Conservation (phyloP, 2,113 vertebrate species). For the Tympanuchus pallidicinctus region DNA sequence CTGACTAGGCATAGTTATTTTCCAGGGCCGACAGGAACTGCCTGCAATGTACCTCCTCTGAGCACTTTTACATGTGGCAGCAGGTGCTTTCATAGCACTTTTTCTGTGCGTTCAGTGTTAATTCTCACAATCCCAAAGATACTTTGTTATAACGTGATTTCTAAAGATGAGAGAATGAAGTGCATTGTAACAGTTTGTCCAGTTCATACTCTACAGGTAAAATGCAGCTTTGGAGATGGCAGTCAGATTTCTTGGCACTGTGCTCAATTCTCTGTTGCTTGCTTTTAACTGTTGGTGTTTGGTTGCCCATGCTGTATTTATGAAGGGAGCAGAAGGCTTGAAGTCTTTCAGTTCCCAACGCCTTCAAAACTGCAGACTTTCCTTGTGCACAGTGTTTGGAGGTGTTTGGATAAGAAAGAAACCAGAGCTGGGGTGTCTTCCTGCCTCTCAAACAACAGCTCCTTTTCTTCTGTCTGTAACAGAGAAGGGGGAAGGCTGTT, state of each 20-base stretch:
- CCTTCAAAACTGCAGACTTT: not conserved
- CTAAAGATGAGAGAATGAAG: not conserved
- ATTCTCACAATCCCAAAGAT: not conserved
- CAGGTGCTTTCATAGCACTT: not conserved
- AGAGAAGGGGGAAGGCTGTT: not conserved
- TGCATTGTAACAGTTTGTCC: not conserved
- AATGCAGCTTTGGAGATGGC: not conserved
- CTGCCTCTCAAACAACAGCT: not conserved
- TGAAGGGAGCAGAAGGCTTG: not conserved
- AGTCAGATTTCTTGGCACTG: not conserved
- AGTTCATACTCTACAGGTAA: not conserved
- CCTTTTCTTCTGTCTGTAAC: not conserved
- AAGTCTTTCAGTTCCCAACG: not conserved
- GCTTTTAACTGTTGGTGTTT: not conserved
- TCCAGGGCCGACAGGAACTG: not conserved
- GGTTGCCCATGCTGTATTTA: accelerated
- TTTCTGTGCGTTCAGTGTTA: not conserved
- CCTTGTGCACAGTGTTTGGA: not conserved
- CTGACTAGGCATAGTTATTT: not conserved
- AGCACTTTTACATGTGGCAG: not conserved
- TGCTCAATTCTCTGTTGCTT: not conserved
- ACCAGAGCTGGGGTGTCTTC: not conserved
- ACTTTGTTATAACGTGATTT: not conserved
- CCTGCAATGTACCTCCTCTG: not conserved
- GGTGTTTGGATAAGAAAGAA: not conserved